Percentiles rank a stretch among this genome's conserved stretches.
phyloP scores from a whole-genome alignment of 1,140 invertebrate species.

The Hyposmocoma kahamanoa region DNA sequence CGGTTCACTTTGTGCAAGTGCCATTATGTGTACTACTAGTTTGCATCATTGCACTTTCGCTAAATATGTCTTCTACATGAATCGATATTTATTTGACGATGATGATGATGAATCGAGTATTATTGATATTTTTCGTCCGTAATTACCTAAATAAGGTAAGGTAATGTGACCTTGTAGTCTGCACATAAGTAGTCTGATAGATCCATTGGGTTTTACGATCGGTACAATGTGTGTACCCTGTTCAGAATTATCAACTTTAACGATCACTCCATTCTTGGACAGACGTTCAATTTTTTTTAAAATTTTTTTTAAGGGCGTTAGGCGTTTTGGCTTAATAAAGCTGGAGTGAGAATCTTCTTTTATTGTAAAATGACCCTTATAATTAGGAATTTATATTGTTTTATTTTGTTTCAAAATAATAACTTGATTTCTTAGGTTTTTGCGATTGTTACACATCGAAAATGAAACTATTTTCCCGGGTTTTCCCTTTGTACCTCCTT shows the following conservation, averaged over 20 bases:
- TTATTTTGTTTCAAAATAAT: too few species aligned
- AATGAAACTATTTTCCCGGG: too few species aligned
- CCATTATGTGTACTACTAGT: slow-evolving; percentile 37
- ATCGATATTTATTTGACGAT: too few species aligned
- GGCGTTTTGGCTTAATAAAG: too few species aligned
- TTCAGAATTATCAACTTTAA: slow-evolving; percentile 20
- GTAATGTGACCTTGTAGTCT: slow-evolving; percentile 16
- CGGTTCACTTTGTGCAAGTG: slow-evolving; percentile 30
- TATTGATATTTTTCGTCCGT: background rate
- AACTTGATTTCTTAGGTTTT: too few species aligned
- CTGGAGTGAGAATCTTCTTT: too few species aligned
- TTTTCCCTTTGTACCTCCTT: too few species aligned
- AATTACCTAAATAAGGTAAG: background rate
- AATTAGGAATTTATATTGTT: too few species aligned
- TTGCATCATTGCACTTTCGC: slow-evolving; percentile 21
- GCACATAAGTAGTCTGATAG: slow-evolving; percentile 22
- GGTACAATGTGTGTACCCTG: slow-evolving; percentile 28
- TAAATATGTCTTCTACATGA: slow-evolving; percentile 16
- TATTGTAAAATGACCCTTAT: too few species aligned
- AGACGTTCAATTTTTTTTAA: slow-evolving; percentile 18
- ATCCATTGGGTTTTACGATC: slow-evolving; percentile 22
- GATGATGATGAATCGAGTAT: too few species aligned
- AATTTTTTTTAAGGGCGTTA: slow-evolving; percentile 20
- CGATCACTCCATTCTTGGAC: slow-evolving; percentile 18
- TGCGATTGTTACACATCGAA: too few species aligned